Percentiles rank a stretch among this genome's conserved stretches.
Conservation (phyloP, 2,113 vertebrate species). For the Cebus imitator region DNA sequence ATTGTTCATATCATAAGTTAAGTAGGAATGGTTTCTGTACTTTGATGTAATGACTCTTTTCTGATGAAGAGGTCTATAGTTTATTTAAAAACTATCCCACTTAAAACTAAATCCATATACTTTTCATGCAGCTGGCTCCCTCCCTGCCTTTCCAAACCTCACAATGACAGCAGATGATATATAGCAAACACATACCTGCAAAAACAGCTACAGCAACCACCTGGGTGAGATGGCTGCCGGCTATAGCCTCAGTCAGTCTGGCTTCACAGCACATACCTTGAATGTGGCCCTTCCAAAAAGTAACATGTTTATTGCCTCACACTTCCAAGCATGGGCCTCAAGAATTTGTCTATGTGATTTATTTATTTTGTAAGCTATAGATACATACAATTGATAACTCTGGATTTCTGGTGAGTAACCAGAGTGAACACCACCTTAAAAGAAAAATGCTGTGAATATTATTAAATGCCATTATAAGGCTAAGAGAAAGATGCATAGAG, state of each 20-base stretch:
- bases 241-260: slow-evolving; percentile 81
- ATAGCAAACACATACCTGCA: slow-evolving; percentile 81
- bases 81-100: slow-evolving; percentile 82
- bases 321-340: slow-evolving; percentile 79
- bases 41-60: slow-evolving; percentile 81
- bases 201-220: slow-evolving; percentile 67
- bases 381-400: slow-evolving; percentile 86
- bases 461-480: slow-evolving; percentile 88
- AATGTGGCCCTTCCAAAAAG: slow-evolving; percentile 70
- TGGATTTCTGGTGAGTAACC: slow-evolving; percentile 86
- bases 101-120: slow-evolving; percentile 80
- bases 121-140: slow-evolving; percentile 84
- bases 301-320: slow-evolving; percentile 69
- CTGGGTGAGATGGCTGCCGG: slow-evolving; percentile 81
- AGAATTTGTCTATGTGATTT: slow-evolving; percentile 77
- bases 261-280: slow-evolving; percentile 73
- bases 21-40: slow-evolving; percentile 85
- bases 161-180: slow-evolving; percentile 82
- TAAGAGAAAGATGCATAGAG: slow-evolving; percentile 84
- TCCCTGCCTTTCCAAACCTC: slow-evolving; percentile 75
- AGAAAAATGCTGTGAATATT: slow-evolving; percentile 84
- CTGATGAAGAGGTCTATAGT: slow-evolving; percentile 80
- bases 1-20: slow-evolving; percentile 73
- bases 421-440: slow-evolving; percentile 82
- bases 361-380: slow-evolving; percentile 80